Base-by-base conservation (phyloP, 1,140 invertebrate species). In the Macrobrachium nipponense region DNA sequence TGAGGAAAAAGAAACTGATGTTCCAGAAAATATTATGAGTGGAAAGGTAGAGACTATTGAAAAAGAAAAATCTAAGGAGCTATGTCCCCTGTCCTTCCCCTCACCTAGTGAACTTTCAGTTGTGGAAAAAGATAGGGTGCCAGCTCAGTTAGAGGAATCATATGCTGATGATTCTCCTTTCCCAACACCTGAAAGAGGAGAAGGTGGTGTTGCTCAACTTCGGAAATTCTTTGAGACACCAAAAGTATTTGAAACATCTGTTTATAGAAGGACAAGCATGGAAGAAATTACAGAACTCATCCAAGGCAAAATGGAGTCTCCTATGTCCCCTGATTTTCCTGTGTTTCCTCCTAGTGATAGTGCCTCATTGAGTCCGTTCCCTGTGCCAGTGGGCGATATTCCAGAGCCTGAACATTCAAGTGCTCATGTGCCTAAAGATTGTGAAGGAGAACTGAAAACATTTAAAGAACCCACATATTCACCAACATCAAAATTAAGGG, bases 381-480 rank as follows among this genome's bases (percentile, higher is more conserved):
- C 81, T 62, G 58, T 59, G 62, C 81, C 81, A 76, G 81, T 59
- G 44, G 44, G 27, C 43, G 27, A 44, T 61, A 68, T 75, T n/a
- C 36, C 18, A 51, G 51, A 51, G 7, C 51, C 51, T 51, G 66
- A 70, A 23, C 7, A 70, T 70, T 15, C 66, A n/a, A 27, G 66
- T 60, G 8, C 61, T 44, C 62, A 78, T 23, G 12, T 61, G 58
- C 64, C 82, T 36, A 20, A 72, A 20, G 72, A 85, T 44, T 36
- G 51, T 51, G 72, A 70, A 20, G 23, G 7, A 23, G 27, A 70
- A 18, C n/a, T 59, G 11, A 70, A 36, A 0, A 70, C 8, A 11
- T 70, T 79, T 36, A 6, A 20, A 6, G 17, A 5, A 18, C 64
- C 78, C 11, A 85, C 68, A 27, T 85, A 85, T 60, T 23, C 75